Conservation (phyloP, 2,113 vertebrate genomes). For the Delphinus delphis region DNA sequence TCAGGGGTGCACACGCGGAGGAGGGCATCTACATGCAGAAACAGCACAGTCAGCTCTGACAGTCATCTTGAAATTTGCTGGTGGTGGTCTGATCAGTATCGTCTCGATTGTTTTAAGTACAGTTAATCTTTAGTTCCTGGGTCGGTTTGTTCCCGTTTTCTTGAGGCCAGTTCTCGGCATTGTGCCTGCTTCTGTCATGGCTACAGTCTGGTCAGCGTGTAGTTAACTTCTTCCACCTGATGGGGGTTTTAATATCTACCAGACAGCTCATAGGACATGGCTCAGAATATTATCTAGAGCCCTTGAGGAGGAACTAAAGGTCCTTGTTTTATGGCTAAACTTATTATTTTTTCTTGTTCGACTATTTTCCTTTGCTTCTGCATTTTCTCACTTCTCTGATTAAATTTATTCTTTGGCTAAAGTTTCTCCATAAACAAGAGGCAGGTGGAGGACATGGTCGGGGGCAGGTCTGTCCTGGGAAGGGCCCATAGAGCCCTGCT, state of each 20-base stretch:
- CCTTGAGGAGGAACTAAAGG: background rate
- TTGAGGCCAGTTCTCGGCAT: background rate
- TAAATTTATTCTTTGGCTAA: background rate
- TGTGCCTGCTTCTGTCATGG: background rate
- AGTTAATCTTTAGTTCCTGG: too few relatives aligned
- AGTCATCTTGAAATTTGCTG: background rate
- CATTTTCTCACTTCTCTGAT: background rate
- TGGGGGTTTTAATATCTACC: background rate
- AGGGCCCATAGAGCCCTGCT: background rate
- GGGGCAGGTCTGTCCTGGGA: background rate
- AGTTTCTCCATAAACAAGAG: background rate
- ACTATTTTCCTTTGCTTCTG: background rate
- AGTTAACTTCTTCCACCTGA: background rate
- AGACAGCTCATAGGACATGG: background rate
- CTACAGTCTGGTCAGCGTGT: background rate
- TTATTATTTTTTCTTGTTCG: background rate
- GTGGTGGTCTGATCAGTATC: background rate
- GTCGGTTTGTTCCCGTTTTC: background rate
- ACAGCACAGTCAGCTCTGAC: background rate
- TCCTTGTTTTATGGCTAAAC: background rate
- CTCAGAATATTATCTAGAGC: background rate
- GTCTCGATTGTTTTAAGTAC: too few relatives aligned
- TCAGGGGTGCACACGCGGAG: background rate
- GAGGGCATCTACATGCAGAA: accelerated
- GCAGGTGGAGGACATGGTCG: background rate